These are phyloP conservation scores for Lapara coniferarum DNA, from an alignment of 2,888 invertebrate genomes.

Conservation along the genomic window DNA sequence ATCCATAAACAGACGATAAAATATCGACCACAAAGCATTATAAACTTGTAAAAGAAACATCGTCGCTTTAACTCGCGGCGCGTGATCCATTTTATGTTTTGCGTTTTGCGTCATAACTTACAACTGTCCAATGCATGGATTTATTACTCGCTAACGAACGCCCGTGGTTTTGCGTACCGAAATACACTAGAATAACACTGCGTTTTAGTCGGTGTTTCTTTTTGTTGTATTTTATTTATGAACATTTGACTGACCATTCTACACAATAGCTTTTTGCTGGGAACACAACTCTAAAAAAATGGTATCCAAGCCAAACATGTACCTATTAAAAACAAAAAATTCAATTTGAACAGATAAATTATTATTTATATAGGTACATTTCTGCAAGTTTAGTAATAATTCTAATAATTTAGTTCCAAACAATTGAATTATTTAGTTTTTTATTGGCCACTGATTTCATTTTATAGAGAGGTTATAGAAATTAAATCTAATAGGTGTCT, in stretches of 20 bases:
- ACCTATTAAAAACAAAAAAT: no score
- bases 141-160: constrained; percentile 29
- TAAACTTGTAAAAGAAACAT: constrained; percentile 26
- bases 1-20: not conserved
- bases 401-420: no score
- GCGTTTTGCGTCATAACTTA: constrained; percentile 40
- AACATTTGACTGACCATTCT: no score
- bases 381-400: not conserved
- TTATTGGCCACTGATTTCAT: no score
- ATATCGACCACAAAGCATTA: not conserved
- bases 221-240: no score
- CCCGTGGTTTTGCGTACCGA: not conserved
- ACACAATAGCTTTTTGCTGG: no score
- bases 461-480: no score
- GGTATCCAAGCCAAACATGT: no score
- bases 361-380: not conserved
- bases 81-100: constrained; percentile 26
- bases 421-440: no score
- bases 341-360: no score
- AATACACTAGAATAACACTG: not conserved
- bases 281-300: no score
- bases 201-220: not conserved
- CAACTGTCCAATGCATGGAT: constrained; percentile 38
- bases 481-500: no score
- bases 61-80: constrained; percentile 31